A percentile compares a stretch with the other conserved stretches of the same genome.
phyloP scores from a whole-genome alignment of 2,797 vertebrate species.

The Coregonus ussuriensis region DNA sequence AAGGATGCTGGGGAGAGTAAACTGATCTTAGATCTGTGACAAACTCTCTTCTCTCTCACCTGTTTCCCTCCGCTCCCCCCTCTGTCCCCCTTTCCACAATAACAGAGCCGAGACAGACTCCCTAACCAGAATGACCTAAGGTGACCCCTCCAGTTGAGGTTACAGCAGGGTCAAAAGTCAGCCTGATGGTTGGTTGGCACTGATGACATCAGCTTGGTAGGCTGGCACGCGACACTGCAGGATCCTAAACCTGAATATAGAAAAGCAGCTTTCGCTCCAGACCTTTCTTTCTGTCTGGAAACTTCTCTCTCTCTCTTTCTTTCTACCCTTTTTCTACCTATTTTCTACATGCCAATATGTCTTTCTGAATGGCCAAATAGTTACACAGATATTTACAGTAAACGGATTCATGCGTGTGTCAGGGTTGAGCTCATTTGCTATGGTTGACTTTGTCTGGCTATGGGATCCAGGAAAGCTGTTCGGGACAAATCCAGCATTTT shows the following conservation, averaged over 20 bases:
- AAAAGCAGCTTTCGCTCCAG: constrained; percentile 55
- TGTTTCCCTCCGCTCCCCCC: constrained; percentile 19
- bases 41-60: constrained; percentile 22
- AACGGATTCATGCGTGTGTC: constrained; percentile 1
- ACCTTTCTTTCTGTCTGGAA: constrained; percentile 42
- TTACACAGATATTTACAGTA: constrained; percentile 45
- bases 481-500: neutral
- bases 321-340: constrained; percentile 20
- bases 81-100: constrained; percentile 50
- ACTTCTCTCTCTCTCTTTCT: constrained; percentile 54
- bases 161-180: constrained; percentile 57
- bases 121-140: constrained; percentile 42
- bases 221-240: constrained; percentile 56
- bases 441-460: neutral
- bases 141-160: constrained; percentile 55
- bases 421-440: constrained; percentile 7
- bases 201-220: constrained; percentile 58
- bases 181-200: constrained; percentile 57
- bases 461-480: neutral
- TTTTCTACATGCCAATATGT: constrained; percentile 35
- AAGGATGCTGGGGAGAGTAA: constrained; percentile 17
- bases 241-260: constrained; percentile 65
- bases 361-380: constrained; percentile 44
- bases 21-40: constrained; percentile 13
- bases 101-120: constrained; percentile 40